These are phyloP conservation scores for Eulemur coronatus DNA, from an alignment of 2,797 vertebrate species.

Conservation along the genomic window DNA sequence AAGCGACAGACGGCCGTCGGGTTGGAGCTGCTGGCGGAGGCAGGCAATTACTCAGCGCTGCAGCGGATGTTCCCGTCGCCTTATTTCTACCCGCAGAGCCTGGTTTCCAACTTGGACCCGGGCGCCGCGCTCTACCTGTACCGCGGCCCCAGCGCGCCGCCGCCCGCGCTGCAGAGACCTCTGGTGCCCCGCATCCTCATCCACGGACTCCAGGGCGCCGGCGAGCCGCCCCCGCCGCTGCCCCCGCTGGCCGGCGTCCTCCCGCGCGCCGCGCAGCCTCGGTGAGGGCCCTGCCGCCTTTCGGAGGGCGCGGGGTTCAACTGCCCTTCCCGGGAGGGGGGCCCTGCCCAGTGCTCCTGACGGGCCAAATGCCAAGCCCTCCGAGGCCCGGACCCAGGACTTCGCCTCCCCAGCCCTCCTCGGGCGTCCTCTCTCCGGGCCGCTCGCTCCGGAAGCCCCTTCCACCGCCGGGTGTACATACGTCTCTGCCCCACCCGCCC, in stretches of 20 bases:
- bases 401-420: background rate
- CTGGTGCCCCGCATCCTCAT: slow-evolving; percentile 96
- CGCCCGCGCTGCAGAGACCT: slow-evolving; percentile 94
- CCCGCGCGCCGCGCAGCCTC: slow-evolving; percentile 92
- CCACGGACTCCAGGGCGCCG: slow-evolving; percentile 94
- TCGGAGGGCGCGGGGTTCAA: background rate
- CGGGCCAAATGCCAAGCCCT: slow-evolving; percentile 36
- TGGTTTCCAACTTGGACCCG: slow-evolving; percentile 96
- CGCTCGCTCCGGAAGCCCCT: background rate
- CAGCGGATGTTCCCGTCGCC: slow-evolving; percentile 99
- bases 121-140: slow-evolving; percentile 95
- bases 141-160: slow-evolving; percentile 94
- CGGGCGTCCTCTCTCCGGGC: background rate
- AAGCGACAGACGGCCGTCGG: slow-evolving; percentile 98
- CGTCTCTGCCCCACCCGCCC: background rate
- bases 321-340: background rate
- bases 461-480: slow-evolving; percentile 13
- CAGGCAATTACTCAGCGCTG: slow-evolving; percentile 97
- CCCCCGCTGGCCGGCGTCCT: slow-evolving; percentile 94
- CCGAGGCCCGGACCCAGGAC: background rate
- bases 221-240: slow-evolving; percentile 92
- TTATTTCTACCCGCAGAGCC: slow-evolving; percentile 98
- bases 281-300: slow-evolving; percentile 86
- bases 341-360: background rate
- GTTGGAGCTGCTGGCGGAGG: slow-evolving; percentile 96